Evolutionary conservation across 2,888 invertebrate species (phyloP).

Genomic region (Sinodicranocentrus sp.): DNA sequence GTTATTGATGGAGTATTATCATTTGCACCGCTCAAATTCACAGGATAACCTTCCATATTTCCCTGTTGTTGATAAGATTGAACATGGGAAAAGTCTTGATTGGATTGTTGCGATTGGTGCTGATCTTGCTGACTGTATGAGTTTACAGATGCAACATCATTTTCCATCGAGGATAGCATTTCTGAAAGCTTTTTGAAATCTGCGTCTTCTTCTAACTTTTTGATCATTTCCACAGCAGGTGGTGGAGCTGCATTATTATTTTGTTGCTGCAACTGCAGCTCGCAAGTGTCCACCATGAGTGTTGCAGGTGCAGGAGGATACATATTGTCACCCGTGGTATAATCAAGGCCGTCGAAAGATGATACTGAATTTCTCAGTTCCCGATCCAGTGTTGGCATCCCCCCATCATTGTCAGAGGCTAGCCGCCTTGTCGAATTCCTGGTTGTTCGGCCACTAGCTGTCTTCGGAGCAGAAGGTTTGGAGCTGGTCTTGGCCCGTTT

Average conservation of each 20-base stretch:
- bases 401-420: slow-evolving; percentile 22
- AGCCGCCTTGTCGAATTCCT: slow-evolving; percentile 64
- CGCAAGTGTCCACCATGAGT: slow-evolving; percentile 56
- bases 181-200: slow-evolving; percentile 75
- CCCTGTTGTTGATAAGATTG: slow-evolving; percentile 35
- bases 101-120: not conserved
- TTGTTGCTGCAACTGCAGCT: slow-evolving; percentile 26
- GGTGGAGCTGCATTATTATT: not conserved
- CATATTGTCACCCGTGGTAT: slow-evolving; percentile 12
- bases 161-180: slow-evolving; percentile 76
- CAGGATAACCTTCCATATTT: slow-evolving; percentile 33
- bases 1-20: not conserved
- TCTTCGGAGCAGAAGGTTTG: slow-evolving; percentile 35
- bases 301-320: slow-evolving; percentile 51
- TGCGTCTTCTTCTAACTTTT: slow-evolving; percentile 74
- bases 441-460: slow-evolving; percentile 68
- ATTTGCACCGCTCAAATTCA: slow-evolving; percentile 20
- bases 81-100: slow-evolving; percentile 19
- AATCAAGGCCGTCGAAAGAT: slow-evolving; percentile 27
- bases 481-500: slow-evolving; percentile 25
- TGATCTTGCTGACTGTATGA: slow-evolving; percentile 21
- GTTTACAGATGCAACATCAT: slow-evolving; percentile 45
- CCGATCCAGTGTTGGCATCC: slow-evolving; percentile 52
- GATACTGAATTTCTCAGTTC: slow-evolving; percentile 47
- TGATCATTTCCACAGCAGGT: slow-evolving; percentile 61